phyloP scores from a whole-genome alignment of 1,140 invertebrate species.

The Leptopilina boulardi region DNA sequence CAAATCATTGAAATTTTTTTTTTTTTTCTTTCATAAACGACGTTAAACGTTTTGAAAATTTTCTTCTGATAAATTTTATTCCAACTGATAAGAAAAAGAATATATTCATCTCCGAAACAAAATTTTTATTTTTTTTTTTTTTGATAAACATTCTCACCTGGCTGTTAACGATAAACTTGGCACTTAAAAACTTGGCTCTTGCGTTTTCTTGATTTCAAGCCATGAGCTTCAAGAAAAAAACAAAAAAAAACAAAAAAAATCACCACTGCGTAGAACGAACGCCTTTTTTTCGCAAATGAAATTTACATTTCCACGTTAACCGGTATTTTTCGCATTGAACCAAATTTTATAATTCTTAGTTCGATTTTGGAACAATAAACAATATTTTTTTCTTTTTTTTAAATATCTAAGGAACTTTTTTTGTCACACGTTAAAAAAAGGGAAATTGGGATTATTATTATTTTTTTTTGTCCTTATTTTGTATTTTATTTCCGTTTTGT shows the following conservation, averaged over 20 bases:
- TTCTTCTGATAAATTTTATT: background rate
- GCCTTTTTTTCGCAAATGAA: background rate
- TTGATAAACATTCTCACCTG: background rate
- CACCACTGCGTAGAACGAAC: conserved; percentile 22
- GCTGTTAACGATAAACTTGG: conserved; percentile 9
- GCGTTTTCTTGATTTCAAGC: background rate
- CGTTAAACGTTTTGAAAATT: background rate
- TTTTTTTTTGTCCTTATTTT: too few species aligned
- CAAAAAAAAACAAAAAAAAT: too few species aligned
- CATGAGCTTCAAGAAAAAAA: too few species aligned
- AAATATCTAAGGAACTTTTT: background rate
- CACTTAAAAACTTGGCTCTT: background rate
- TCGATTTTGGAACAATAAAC: background rate
- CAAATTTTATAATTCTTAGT: background rate
- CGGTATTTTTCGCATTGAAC: background rate
- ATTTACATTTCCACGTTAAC: background rate
- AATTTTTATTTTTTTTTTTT: background rate
- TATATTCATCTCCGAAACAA: background rate
- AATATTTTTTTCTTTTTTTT: background rate
- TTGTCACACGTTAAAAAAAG: background rate
- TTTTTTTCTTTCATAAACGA: too few species aligned
- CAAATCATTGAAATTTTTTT: too few species aligned
- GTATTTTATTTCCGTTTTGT: background rate
- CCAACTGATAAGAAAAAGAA: too few species aligned
- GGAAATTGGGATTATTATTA: too few species aligned